A percentile compares a stretch with the other conserved stretches of the same genome.
These are phyloP conservation scores for Entomobrya multifasciata DNA, from an alignment of 2,888 invertebrate genomes.

Conservation along the genomic window DNA sequence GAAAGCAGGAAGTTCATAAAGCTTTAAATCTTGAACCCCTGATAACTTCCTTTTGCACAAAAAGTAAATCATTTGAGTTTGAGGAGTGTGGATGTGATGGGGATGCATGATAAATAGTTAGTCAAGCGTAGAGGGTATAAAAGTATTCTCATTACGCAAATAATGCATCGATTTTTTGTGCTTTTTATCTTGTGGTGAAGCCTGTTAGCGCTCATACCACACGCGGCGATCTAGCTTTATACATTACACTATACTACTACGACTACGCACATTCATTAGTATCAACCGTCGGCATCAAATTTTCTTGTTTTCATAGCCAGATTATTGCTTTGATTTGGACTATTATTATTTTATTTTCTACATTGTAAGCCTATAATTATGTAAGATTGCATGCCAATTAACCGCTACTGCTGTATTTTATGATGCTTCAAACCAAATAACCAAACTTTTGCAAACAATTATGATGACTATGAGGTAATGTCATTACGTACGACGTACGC, in stretches of 20 bases:
- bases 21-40: background rate
- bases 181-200: too few species aligned
- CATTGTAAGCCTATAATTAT: slow-evolving; percentile 9
- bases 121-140: too few species aligned
- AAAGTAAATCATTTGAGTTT: too few species aligned
- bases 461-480: slow-evolving; percentile 14
- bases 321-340: background rate
- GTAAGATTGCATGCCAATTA: background rate
- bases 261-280: too few species aligned
- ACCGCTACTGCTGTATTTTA: background rate
- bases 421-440: background rate
- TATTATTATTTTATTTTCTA: background rate
- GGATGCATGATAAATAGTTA: too few species aligned
- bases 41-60: too few species aligned
- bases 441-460: slow-evolving; percentile 41
- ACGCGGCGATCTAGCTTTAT: too few species aligned
- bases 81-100: too few species aligned
- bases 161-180: too few species aligned
- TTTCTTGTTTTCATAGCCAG: background rate
- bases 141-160: too few species aligned
- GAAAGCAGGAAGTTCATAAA: background rate
- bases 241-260: too few species aligned
- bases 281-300: background rate
- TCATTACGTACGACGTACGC: background rate
- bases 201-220: too few species aligned